A percentile compares a stretch with the other conserved stretches of the same genome.
Conservation (phyloP, 2,113 vertebrate species). For the Ornithorhynchus anatinus region DNA sequence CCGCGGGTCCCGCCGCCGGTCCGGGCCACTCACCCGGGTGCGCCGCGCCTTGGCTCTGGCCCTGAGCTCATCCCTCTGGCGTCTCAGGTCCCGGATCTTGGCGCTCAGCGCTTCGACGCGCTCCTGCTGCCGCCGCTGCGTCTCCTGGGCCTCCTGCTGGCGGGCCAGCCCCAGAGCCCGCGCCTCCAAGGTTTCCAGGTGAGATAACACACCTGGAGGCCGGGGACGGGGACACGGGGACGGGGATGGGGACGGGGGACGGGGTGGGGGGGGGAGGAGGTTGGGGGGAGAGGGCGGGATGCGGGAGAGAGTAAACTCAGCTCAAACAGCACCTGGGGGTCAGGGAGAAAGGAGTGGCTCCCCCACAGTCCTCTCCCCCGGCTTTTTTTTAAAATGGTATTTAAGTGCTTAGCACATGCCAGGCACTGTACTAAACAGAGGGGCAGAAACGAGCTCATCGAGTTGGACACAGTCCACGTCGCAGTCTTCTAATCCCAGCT, state of each 20-base stretch:
- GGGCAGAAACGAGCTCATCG: too few species aligned
- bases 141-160: not conserved
- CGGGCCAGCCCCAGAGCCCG: not conserved
- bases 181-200: constrained; percentile 64
- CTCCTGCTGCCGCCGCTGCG: not conserved
- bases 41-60: constrained; percentile 25
- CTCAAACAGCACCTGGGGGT: not conserved
- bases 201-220: constrained; percentile 53
- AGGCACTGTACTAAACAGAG: too few species aligned
- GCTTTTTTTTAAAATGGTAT: too few species aligned
- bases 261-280: not conserved
- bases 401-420: too few species aligned
- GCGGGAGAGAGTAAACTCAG: accelerated
- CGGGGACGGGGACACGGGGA: too few species aligned
- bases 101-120: not conserved
- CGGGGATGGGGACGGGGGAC: not conserved
- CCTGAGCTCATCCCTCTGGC: constrained; percentile 48
- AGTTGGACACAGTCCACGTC: too few species aligned
- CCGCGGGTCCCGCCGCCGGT: too few species aligned
- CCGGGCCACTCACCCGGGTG: constrained; percentile 55
- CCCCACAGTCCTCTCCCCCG: too few species aligned
- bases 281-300: not conserved
- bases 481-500: too few species aligned
- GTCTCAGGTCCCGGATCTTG: constrained; percentile 35
- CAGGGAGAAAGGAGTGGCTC: too few species aligned